Percentiles rank a stretch among this genome's conserved stretches.
These are phyloP conservation scores for Etheostoma perlongum DNA, from an alignment of 2,797 vertebrate species.

Conservation along the genomic window DNA sequence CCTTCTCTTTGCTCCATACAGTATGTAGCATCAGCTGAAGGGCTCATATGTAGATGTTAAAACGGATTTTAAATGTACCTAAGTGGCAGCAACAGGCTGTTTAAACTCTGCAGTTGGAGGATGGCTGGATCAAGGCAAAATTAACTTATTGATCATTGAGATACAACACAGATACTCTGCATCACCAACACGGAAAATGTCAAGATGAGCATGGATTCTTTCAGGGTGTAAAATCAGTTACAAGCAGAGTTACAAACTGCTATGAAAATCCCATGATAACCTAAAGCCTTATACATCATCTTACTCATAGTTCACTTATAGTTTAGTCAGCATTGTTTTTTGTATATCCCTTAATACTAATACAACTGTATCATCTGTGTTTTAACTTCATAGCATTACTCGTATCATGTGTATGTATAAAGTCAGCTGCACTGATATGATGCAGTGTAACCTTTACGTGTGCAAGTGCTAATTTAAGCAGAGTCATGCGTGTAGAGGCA, in stretches of 20 bases:
- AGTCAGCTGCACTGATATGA: conserved; percentile 20
- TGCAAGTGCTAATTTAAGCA: conserved; percentile 8
- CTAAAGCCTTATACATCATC: conserved; percentile 20
- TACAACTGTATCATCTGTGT: neutral
- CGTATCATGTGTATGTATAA: conserved; percentile 16
- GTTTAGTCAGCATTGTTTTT: conserved; percentile 16
- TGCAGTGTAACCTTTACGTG: conserved; percentile 2
- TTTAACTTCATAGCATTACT: conserved; percentile 26
- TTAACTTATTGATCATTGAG: conserved; percentile 30
- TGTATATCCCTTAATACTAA: conserved; percentile 2
- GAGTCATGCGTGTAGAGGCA: neutral
- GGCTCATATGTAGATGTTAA: conserved; percentile 8
- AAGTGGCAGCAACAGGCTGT: conserved; percentile 3
- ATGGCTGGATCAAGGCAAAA: conserved; percentile 3
- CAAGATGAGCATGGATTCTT: neutral
- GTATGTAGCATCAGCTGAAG: neutral
- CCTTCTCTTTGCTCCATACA: conserved; percentile 5
- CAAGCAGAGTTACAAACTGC: conserved; percentile 1
- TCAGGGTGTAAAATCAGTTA: neutral
- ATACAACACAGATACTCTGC: conserved; percentile 10
- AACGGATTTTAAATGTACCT: neutral
- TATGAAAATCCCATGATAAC: conserved; percentile 24
- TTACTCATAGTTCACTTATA: conserved; percentile 31
- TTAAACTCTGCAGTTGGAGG: neutral
- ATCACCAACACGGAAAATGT: neutral